phyloP scores from a whole-genome alignment of 1,140 invertebrate species.

The Conopomorpha cramerella region DNA sequence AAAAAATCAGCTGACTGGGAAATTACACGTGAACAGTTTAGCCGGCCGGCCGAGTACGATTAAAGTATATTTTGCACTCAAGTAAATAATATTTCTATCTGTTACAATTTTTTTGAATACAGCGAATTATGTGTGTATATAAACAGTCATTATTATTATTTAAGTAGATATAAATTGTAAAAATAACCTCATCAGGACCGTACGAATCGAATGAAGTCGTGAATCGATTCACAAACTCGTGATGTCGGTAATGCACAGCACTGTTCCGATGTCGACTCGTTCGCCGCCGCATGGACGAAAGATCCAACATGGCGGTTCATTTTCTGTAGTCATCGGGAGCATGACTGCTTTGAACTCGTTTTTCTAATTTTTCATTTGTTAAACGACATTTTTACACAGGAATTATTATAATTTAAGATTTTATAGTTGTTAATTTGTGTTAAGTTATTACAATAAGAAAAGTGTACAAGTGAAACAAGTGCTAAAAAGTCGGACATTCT shows the following conservation, averaged over 20 bases:
- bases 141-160: too few species aligned
- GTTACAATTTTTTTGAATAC: too few species aligned
- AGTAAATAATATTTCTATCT: too few species aligned
- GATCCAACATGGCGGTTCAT: conserved; percentile 51
- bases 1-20: too few species aligned
- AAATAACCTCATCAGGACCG: too few species aligned
- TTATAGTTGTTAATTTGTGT: conserved; percentile 25
- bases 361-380: conserved; percentile 18
- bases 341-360: conserved; percentile 33
- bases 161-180: too few species aligned
- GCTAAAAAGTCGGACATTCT: conserved; percentile 32
- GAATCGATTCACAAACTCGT: conserved; percentile 14
- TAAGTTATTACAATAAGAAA: conserved; percentile 35
- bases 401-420: conserved; percentile 23
- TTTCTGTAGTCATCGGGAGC: conserved; percentile 36
- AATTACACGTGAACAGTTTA: too few species aligned
- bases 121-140: too few species aligned
- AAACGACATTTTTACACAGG: conserved; percentile 19
- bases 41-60: too few species aligned
- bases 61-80: too few species aligned
- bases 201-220: background rate
- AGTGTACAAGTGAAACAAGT: conserved; percentile 33
- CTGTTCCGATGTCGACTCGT: conserved; percentile 22
- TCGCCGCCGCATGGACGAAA: conserved; percentile 40
- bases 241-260: conserved; percentile 40